These are phyloP conservation scores for Ptilorrhoa leucosticta DNA, from an alignment of 2,113 vertebrate genomes.

Conservation along the genomic window DNA sequence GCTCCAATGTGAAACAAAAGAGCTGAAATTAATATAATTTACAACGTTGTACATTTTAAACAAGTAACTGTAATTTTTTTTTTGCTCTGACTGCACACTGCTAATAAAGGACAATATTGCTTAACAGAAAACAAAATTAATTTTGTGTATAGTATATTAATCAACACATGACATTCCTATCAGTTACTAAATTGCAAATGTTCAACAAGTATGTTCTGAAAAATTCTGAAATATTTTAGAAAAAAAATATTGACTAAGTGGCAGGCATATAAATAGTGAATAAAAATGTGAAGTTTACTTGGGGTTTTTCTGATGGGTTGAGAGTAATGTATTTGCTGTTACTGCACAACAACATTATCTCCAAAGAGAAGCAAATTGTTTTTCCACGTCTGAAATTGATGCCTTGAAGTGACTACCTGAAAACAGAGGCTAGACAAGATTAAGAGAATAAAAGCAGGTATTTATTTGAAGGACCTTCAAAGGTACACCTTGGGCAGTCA, in stretches of 20 bases:
- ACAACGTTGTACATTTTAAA: background rate
- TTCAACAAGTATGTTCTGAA: background rate
- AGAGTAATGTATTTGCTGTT: background rate
- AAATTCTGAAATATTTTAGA: background rate
- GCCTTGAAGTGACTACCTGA: too few relatives aligned
- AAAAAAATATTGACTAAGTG: background rate
- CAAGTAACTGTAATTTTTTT: background rate
- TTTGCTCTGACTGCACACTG: background rate
- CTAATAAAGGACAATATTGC: background rate
- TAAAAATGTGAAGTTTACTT: background rate
- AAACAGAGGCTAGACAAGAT: too few relatives aligned
- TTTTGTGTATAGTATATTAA: background rate
- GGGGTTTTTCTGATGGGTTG: rapidly evolving
- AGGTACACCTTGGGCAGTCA: too few relatives aligned
- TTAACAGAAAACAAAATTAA: background rate
- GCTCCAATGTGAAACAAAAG: background rate
- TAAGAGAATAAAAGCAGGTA: too few relatives aligned
- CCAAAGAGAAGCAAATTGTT: background rate
- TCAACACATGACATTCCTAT: background rate
- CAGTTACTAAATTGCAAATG: background rate
- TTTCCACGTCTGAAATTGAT: background rate
- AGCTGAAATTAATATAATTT: background rate
- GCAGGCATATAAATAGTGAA: background rate
- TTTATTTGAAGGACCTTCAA: too few relatives aligned
- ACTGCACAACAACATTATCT: background rate